These are phyloP conservation scores for Aleiodes testaceus DNA, from an alignment of 2,888 invertebrate species.

Conservation along the genomic window DNA sequence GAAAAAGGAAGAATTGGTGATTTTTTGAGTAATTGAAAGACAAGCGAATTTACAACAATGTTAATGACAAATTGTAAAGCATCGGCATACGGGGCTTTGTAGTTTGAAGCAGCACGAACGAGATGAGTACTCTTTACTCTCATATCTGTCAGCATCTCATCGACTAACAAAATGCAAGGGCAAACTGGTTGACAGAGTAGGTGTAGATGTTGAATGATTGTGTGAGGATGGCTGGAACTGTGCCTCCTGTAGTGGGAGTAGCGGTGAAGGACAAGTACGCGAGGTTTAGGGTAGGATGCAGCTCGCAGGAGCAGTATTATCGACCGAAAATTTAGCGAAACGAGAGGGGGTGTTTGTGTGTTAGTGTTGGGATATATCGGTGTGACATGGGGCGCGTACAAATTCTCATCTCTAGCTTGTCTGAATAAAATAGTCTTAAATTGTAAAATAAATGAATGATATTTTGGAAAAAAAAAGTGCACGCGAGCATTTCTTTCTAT, in stretches of 20 bases:
- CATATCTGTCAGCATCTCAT: constrained; percentile 30
- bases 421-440: no score
- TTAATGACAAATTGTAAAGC: no score
- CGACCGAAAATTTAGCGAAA: constrained; percentile 60
- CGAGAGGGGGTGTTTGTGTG: constrained; percentile 54
- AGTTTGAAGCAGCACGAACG: background rate
- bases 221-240: constrained; percentile 49
- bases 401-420: constrained; percentile 16
- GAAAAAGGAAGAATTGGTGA: no score
- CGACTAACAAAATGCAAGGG: constrained; percentile 23
- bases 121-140: constrained; percentile 11
- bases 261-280: constrained; percentile 50
- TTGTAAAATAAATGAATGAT: no score
- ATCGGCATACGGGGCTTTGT: no score
- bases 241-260: constrained; percentile 43
- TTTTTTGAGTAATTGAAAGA: no score
- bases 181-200: constrained; percentile 5
- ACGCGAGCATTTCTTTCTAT: no score
- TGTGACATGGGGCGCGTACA: constrained; percentile 34
- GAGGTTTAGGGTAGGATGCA: constrained; percentile 61
- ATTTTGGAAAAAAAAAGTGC: no score
- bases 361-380: constrained; percentile 16
- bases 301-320: constrained; percentile 71
- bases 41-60: no score
- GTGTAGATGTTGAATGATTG: constrained; percentile 36